phyloP scores from a whole-genome alignment of 2,888 invertebrate species.

The Drosophila colorata region DNA sequence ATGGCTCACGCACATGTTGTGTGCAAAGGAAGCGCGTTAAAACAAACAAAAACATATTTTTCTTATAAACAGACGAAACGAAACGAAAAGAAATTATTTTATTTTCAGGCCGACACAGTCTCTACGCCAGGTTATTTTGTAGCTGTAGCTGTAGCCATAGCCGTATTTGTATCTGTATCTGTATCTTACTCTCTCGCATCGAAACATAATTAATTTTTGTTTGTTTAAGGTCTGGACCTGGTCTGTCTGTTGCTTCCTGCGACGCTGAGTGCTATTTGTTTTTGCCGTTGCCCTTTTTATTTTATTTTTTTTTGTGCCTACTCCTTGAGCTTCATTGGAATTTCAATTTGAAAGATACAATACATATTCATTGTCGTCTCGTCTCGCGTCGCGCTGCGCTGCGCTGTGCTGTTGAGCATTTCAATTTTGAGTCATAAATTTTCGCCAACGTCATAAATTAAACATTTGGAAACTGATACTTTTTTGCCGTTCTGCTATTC shows the following conservation, averaged over 20 bases:
- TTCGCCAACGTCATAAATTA: slow-evolving; percentile 77
- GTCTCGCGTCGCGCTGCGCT: slow-evolving; percentile 27
- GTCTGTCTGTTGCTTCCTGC: slow-evolving; percentile 69
- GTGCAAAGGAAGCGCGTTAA: slow-evolving; percentile 73
- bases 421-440: slow-evolving; percentile 74
- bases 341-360: slow-evolving; percentile 64
- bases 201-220: slow-evolving; percentile 81
- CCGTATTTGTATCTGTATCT: slow-evolving; percentile 13
- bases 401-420: slow-evolving; percentile 56
- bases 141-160: slow-evolving; percentile 23
- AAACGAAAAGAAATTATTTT: slow-evolving; percentile 66
- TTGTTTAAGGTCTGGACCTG: slow-evolving; percentile 74
- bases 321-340: slow-evolving; percentile 77
- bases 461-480: slow-evolving; percentile 77
- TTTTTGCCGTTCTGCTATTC: slow-evolving; percentile 40
- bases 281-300: slow-evolving; percentile 13
- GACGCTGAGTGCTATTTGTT: slow-evolving; percentile 25
- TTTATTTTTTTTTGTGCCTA: slow-evolving; percentile 22
- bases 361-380: slow-evolving; percentile 73
- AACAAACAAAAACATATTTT: slow-evolving; percentile 79
- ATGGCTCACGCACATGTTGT: slow-evolving; percentile 39
- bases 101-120: slow-evolving; percentile 55
- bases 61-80: slow-evolving; percentile 74
- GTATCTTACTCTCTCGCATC: slow-evolving; percentile 58
- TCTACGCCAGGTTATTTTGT: slow-evolving; percentile 50